Percentiles rank a stretch among this genome's conserved stretches.
Evolutionary conservation across 2,888 invertebrate genomes (phyloP).

Genomic region (Thymelicus lineola): DNA sequence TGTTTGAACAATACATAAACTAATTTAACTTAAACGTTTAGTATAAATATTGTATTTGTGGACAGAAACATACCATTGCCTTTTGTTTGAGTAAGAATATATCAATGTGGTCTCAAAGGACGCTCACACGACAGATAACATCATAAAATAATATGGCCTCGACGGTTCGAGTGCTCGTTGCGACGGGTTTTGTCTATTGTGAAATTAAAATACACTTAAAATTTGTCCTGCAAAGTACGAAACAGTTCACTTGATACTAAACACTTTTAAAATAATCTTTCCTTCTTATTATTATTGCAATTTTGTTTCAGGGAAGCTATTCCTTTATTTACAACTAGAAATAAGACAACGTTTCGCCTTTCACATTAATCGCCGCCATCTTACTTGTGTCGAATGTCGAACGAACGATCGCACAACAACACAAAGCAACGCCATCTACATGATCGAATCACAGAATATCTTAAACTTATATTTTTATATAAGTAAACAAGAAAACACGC

Average conservation of each 20-base stretch:
- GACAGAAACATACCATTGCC: constrained; percentile 77
- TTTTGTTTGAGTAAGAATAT: constrained; percentile 70
- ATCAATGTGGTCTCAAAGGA: constrained; percentile 80
- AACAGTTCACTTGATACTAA: constrained; percentile 64
- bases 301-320: constrained; percentile 64
- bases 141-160: constrained; percentile 87
- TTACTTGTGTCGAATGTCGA: constrained; percentile 82
- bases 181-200: constrained; percentile 84
- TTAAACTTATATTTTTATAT: background rate
- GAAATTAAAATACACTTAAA: constrained; percentile 74
- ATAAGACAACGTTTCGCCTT: constrained; percentile 86
- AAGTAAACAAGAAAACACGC: background rate
- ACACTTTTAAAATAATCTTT: constrained; percentile 62
- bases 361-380: constrained; percentile 89
- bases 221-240: constrained; percentile 59
- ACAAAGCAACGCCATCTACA: constrained; percentile 87
- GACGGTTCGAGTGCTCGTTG: constrained; percentile 79
- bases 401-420: constrained; percentile 86
- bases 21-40: constrained; percentile 52
- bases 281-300: constrained; percentile 54
- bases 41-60: constrained; percentile 48
- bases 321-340: constrained; percentile 82
- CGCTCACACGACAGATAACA: constrained; percentile 85
- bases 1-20: constrained; percentile 69
- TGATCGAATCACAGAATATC: background rate